Evolutionary conservation across 2,888 invertebrate species (phyloP).

Genomic region (Ennomos quercinarius): DNA sequence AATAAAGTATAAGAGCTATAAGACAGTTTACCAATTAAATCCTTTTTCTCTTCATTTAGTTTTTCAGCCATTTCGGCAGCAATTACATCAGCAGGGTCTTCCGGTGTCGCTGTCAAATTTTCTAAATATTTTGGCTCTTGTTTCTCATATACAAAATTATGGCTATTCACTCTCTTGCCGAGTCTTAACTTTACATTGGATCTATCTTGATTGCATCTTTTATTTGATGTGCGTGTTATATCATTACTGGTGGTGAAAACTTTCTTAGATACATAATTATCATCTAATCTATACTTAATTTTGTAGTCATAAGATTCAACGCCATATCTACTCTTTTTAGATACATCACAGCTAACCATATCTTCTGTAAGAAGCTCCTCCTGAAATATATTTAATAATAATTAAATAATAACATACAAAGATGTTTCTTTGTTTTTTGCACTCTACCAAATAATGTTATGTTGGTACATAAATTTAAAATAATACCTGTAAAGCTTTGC

Average conservation of each 20-base stretch:
- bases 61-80: slow-evolving; percentile 90
- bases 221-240: slow-evolving; percentile 71
- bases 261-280: slow-evolving; percentile 71
- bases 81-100: slow-evolving; percentile 85
- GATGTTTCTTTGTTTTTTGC: too few species aligned
- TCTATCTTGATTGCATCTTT: slow-evolving; percentile 86
- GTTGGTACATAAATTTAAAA: background rate
- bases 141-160: slow-evolving; percentile 76
- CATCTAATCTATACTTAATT: slow-evolving; percentile 87
- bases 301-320: slow-evolving; percentile 93
- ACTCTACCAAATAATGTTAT: too few species aligned
- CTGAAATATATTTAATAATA: slow-evolving; percentile 71
- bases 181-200: slow-evolving; percentile 85
- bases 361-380: slow-evolving; percentile 93
- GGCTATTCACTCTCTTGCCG: slow-evolving; percentile 77
- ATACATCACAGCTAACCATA: slow-evolving; percentile 91
- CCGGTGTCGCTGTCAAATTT: slow-evolving; percentile 82
- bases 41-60: slow-evolving; percentile 90
- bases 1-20: too few species aligned
- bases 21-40: slow-evolving; percentile 86
- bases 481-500: slow-evolving; percentile 80
- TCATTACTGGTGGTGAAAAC: slow-evolving; percentile 63
- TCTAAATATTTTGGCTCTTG: slow-evolving; percentile 85
- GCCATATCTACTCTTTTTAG: slow-evolving; percentile 87
- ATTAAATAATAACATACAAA: background rate